A percentile compares a stretch with the other conserved stretches of the same genome.
Conservation (phyloP, 2,797 vertebrate species). For the Agapornis canus region DNA sequence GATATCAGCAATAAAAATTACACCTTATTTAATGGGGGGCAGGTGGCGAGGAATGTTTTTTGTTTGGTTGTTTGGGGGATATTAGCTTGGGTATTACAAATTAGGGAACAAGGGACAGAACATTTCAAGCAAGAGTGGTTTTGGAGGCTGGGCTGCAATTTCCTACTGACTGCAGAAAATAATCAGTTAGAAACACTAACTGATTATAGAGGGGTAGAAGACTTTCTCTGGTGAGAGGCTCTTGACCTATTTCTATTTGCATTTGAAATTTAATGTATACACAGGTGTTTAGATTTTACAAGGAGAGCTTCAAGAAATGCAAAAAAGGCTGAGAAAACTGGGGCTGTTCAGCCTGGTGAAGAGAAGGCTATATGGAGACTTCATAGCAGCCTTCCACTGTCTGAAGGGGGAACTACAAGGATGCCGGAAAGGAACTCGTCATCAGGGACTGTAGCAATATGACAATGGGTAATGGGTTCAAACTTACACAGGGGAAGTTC, state of each 20-base stretch:
- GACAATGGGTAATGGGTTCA: background rate
- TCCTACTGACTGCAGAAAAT: background rate
- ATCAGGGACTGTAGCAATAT: background rate
- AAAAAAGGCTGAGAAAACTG: background rate
- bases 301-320: background rate
- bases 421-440: background rate
- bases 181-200: background rate
- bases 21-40: background rate
- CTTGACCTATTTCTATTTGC: background rate
- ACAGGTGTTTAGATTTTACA: background rate
- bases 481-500: background rate
- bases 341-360: background rate
- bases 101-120: fast-evolving
- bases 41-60: background rate
- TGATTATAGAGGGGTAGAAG: fast-evolving
- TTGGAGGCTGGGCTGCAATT: background rate
- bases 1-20: background rate
- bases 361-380: background rate
- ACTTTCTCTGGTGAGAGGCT: background rate
- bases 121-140: background rate
- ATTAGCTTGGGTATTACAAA: background rate
- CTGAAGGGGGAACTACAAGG: background rate
- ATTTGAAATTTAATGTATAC: background rate
- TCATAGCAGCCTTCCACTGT: background rate
- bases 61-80: background rate